Base-by-base conservation (phyloP, 2,797 vertebrate genomes). In the Enteromius trimaculatus region DNA sequence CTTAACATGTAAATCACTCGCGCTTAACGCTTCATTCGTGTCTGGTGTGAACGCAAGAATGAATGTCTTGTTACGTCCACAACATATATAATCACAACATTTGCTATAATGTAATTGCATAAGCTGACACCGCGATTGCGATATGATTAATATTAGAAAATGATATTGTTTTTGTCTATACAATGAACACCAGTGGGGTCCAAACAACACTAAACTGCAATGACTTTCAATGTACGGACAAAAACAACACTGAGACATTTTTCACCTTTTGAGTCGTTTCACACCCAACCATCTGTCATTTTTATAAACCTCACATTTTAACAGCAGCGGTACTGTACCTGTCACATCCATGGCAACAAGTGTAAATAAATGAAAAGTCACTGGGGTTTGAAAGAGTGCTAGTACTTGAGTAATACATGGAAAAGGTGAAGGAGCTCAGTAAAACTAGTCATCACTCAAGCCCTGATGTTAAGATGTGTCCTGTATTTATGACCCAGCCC, bases 401-500 rank as follows among this genome's bases (percentile, higher is more conserved):
- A 62, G 23, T 78, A 31, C 39, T 53, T 66, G 78, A 76, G 55
- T 51, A 77, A 82, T 76, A 39, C 58, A 58, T 72, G 77, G 79
- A 86, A 86, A 86, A 79, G 80, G 47, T 86, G 75, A 86, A 77
- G 44, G 44, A 21, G 14, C 39, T 79, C 58, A 7, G 70, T 60
- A 72, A 39, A 77, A 81, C 82, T 84, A 80, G 74, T 84, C 77
- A 42, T 74, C 86, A 58, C 65, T 64, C 47, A 74, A 77, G 55
- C 60, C 62, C 26, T 23, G 11, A 51, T 82, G 84, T 86, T 76
- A 49, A 71, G 84, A 79, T 76, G 47, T 79, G 75, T 85, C 83
- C 71, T 85, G 82, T 82, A 86, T 86, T 88, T 86, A 86, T 79
- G 47, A 79, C 49, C 26, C 14, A 70, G 71, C 66, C 72, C 83